These are phyloP conservation scores for Drosophila helvetica DNA, from an alignment of 2,888 invertebrate species.

Conservation along the genomic window DNA sequence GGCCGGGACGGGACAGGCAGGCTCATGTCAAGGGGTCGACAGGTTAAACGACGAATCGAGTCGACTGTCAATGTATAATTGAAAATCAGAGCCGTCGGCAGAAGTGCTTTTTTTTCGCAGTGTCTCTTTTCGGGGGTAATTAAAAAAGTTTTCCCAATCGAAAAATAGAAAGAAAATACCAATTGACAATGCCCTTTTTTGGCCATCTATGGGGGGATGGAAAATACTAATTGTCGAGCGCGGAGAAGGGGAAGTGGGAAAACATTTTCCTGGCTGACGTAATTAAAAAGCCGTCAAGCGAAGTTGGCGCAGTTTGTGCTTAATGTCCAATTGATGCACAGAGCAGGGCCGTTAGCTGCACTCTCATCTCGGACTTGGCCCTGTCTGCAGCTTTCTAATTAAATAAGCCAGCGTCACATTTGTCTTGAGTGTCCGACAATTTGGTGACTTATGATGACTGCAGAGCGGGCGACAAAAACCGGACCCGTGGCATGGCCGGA, in stretches of 20 bases:
- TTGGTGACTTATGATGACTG: constrained; percentile 77
- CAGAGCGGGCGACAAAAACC: constrained; percentile 49
- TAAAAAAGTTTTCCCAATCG: constrained; percentile 68
- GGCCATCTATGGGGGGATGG: constrained; percentile 10
- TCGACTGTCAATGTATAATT: constrained; percentile 71
- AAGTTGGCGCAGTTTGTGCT: constrained; percentile 51
- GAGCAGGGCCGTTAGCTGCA: constrained; percentile 67
- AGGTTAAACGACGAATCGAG: constrained; percentile 64
- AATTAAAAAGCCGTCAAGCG: constrained; percentile 75
- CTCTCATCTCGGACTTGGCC: constrained; percentile 21
- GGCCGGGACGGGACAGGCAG: neutral
- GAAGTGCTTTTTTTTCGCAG: constrained; percentile 24
- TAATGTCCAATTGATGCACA: constrained; percentile 75
- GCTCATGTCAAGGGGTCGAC: constrained; percentile 65
- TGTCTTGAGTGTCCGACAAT: constrained; percentile 75
- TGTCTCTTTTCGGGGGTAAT: constrained; percentile 58
- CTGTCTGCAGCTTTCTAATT: constrained; percentile 68
- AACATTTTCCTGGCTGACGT: constrained; percentile 63
- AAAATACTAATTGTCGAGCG: constrained; percentile 40
- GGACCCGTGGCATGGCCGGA: constrained; percentile 1
- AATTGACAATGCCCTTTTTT: constrained; percentile 52
- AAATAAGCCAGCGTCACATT: constrained; percentile 75
- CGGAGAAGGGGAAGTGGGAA: constrained; percentile 11
- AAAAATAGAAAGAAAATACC: constrained; percentile 40
- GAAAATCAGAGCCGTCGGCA: constrained; percentile 56